Evolutionary conservation across 1,140 invertebrate species (phyloP).

Genomic region (Cydia amplana): DNA sequence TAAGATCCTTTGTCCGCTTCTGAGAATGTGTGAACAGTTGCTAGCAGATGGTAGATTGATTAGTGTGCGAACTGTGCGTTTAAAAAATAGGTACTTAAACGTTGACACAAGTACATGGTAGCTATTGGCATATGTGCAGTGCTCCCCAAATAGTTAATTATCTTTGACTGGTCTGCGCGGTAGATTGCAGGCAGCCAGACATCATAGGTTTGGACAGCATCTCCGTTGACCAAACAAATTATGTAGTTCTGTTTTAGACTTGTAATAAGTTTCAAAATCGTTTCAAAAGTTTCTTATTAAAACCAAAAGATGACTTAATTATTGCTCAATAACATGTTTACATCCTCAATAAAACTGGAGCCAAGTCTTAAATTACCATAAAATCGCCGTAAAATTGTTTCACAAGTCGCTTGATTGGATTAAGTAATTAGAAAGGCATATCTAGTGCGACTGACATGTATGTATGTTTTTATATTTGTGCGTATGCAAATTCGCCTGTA

Average conservation of each 20-base stretch:
- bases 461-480: slow-evolving; percentile 5
- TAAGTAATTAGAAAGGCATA: slow-evolving; percentile 30
- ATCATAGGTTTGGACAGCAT: no score
- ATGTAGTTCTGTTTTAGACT: no score
- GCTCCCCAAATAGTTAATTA: no score
- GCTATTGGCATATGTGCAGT: no score
- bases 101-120: no score
- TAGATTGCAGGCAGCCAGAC: no score
- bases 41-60: neutral
- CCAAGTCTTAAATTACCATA: slow-evolving; percentile 20
- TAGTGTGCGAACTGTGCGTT: neutral
- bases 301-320: neutral
- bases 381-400: slow-evolving; percentile 15
- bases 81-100: no score
- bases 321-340: neutral
- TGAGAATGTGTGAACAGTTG: neutral
- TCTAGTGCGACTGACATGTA: slow-evolving; percentile 3
- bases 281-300: no score
- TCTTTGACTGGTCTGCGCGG: no score
- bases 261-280: no score
- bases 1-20: slow-evolving; percentile 4
- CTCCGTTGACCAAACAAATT: no score
- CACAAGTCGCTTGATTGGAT: slow-evolving; percentile 7
- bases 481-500: slow-evolving; percentile 44
- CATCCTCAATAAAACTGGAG: neutral